Conservation (phyloP, 2,113 vertebrate species). For the Misgurnus anguillicaudatus region DNA sequence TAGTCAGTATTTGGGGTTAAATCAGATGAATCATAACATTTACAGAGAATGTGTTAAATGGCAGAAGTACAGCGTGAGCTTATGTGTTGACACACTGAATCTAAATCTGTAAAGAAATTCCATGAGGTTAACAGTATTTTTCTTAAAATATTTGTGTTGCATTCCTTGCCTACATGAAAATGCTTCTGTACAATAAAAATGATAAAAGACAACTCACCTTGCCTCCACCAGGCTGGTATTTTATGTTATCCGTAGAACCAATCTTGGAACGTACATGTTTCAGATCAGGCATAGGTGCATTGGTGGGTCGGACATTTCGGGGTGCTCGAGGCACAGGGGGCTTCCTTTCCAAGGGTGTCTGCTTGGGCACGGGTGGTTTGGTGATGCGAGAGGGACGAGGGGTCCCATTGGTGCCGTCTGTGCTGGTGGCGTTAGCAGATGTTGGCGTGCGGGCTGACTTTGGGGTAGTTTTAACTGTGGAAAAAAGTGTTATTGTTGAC, state of each 20-base stretch:
- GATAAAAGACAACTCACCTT: constrained; percentile 76
- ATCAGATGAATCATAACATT: neutral
- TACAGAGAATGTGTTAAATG: neutral
- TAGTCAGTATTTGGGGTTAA: neutral
- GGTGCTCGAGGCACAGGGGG: constrained; percentile 66
- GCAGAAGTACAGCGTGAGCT: constrained; percentile 8
- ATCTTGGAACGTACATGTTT: constrained; percentile 93
- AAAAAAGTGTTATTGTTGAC: neutral
- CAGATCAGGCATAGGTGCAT: constrained; percentile 81
- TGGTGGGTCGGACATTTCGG: constrained; percentile 62
- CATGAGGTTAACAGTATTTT: neutral
- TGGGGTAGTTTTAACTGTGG: constrained; percentile 66
- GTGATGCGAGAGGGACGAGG: constrained; percentile 68
- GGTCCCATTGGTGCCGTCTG: constrained; percentile 67
- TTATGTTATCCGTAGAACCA: constrained; percentile 93
- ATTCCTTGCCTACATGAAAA: constrained; percentile 20
- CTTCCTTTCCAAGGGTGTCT: constrained; percentile 79
- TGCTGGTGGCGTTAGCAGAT: constrained; percentile 44
- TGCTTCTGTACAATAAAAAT: neutral
- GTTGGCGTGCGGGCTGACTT: constrained; percentile 71
- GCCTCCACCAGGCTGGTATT: constrained; percentile 93
- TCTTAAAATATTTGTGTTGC: neutral
- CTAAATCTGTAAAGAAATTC: neutral
- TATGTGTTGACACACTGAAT: constrained; percentile 15
- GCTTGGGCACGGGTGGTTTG: constrained; percentile 75